Evolutionary conservation across 2,113 vertebrate genomes (phyloP), one percentile per base, ranked within the genome.

Genomic region (Pipa parva): DNA sequence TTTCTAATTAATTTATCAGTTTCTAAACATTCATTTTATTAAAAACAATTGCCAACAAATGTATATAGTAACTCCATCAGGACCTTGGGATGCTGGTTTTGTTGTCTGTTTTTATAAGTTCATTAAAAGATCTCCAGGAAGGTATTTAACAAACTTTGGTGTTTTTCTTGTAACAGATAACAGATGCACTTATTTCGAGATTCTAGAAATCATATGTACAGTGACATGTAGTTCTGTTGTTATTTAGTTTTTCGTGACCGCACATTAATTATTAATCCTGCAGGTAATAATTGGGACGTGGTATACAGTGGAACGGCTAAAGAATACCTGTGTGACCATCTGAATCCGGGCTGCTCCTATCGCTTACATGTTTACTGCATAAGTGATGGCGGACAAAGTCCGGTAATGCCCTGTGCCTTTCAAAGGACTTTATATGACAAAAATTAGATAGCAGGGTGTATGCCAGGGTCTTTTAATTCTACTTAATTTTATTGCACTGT

Each of bases 311-410:
- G 96, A n/a, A 76, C 87, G 5, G 79, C 88, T 0, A 75, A 80
- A 74, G 96, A 99, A 72, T 87, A 95, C n/a, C 77, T 92, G 72
- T 97, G 92, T 80, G 92, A 95, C 66, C 91, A 92, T 13, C 85
- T 99, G 51, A 94, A 85, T 76, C 94, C 96, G 0, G 96, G 96
- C 74, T 90, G 78, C 74, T 85, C 81, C 62, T 97, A 97, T 79
- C 91, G 91, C 60, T 81, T 91, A 29, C 84, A 90, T 70, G 88
- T 95, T 3, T 93, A 92, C 78, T 99, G 96, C 73, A n/a, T 88
- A 71, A 96, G 91, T 73, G 92, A 94, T 74, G 95, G 95, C 80
- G 96, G 96, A 73, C 92, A 95, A 84, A 98, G 96, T 87, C 86
- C 71, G 85, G 96, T 97, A 92, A 91, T 85, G 74, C 39, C 78